phyloP scores from a whole-genome alignment of 2,797 vertebrate genomes.

The Crocodylus rhombifer region DNA sequence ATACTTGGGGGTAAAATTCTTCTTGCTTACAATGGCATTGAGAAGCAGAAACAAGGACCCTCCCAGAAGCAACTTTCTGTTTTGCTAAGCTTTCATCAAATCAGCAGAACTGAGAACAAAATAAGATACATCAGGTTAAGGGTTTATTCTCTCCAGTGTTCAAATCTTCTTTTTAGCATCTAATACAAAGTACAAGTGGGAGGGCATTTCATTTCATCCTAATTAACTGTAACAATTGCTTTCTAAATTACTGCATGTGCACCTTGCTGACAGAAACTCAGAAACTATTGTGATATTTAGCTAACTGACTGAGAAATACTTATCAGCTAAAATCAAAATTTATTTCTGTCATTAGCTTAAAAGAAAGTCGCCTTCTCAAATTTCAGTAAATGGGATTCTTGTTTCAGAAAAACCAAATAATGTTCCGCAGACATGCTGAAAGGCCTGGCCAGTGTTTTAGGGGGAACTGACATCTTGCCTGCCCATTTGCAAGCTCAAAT shows the following conservation, averaged over 20 bases:
- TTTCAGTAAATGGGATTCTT: background rate
- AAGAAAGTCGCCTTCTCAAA: background rate
- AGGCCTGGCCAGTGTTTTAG: background rate
- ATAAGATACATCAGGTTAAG: background rate
- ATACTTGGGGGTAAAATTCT: background rate
- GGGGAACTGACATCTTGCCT: background rate
- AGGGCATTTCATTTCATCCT: background rate
- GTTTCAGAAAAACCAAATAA: background rate
- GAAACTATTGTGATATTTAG: background rate
- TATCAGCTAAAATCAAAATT: background rate
- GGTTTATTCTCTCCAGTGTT: background rate
- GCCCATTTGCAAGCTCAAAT: background rate
- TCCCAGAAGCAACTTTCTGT: background rate
- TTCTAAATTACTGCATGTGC: background rate
- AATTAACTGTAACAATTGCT: conserved; percentile 1
- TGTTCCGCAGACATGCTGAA: background rate
- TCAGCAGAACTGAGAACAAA: background rate
- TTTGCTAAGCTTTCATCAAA: background rate
- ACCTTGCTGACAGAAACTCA: background rate
- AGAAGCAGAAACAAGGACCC: background rate
- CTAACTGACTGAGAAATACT: background rate
- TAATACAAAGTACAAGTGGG: background rate
- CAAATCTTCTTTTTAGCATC: background rate
- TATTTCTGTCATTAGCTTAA: background rate
- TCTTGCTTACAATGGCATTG: background rate